A percentile compares a stretch with the other conserved stretches of the same genome.
Conservation (phyloP, 2,888 invertebrate species). For the Cephus runcator region DNA sequence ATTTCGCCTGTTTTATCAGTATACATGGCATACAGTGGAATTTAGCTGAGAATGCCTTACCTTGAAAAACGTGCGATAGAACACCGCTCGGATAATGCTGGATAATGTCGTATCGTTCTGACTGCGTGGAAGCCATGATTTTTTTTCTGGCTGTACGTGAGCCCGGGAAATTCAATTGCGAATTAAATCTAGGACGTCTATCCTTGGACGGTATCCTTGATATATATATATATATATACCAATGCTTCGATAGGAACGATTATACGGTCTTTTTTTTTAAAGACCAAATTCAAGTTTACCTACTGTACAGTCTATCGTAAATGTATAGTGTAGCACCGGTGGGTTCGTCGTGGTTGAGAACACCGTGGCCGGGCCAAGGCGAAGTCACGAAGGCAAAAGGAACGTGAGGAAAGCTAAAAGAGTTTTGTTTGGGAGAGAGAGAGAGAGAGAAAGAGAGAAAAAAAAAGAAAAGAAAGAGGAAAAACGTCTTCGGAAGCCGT, state of each 20-base stretch:
- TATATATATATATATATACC: not conserved
- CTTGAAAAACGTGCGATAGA: not conserved
- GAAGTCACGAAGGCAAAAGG: conserved; percentile 21
- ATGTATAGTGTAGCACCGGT: not conserved
- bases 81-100: not conserved
- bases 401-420: conserved; percentile 13
- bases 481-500: conserved; percentile 38
- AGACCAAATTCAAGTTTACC: not conserved
- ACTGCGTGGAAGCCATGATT: not conserved
- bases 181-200: not conserved
- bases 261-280: not conserved
- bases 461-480: conserved; percentile 28
- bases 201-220: not conserved
- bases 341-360: conserved; percentile 30
- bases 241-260: not conserved
- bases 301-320: not conserved
- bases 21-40: not conserved
- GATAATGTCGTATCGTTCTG: not conserved
- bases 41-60: not conserved
- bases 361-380: conserved; percentile 25
- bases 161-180: not conserved
- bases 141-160: not conserved
- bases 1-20: not conserved
- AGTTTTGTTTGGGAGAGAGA: conserved; percentile 43
- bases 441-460: not conserved